These are phyloP conservation scores for Erebia ligea DNA, from an alignment of 2,888 invertebrate species.

Conservation along the genomic window DNA sequence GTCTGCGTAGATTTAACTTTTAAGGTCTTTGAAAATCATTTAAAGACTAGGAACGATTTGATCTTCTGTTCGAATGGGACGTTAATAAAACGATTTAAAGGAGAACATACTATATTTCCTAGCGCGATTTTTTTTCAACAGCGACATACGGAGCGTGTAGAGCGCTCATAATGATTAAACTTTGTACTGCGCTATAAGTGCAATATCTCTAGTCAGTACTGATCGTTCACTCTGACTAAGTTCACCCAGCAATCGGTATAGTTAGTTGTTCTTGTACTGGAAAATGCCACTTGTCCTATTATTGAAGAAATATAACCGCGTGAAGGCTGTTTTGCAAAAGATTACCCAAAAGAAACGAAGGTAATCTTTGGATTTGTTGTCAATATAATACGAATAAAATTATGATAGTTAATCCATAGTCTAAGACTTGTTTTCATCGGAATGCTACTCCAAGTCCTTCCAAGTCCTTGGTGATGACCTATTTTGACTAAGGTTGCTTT, in stretches of 20 bases:
- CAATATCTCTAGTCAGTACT: constrained; percentile 20
- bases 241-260: constrained; percentile 19
- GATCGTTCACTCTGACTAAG: constrained; percentile 5
- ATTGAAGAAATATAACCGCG: constrained; percentile 11
- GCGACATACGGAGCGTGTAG: not conserved
- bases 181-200: constrained; percentile 27
- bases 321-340: constrained; percentile 5
- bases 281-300: constrained; percentile 28
- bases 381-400: not conserved
- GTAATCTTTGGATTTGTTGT: constrained; percentile 14
- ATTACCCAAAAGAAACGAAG: constrained; percentile 4
- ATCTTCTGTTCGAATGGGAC: too few species aligned
- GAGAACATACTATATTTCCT: too few species aligned
- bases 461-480: not conserved
- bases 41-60: too few species aligned
- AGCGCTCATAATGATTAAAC: constrained; percentile 22
- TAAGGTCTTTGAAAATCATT: too few species aligned
- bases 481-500: constrained; percentile 6
- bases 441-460: too few species aligned
- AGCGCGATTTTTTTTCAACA: not conserved
- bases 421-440: not conserved
- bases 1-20: too few species aligned
- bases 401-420: not conserved
- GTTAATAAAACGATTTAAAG: too few species aligned
- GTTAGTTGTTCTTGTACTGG: constrained; percentile 11